phyloP scores from a whole-genome alignment of 2,888 invertebrate species.

The Monoplex corrugatus region DNA sequence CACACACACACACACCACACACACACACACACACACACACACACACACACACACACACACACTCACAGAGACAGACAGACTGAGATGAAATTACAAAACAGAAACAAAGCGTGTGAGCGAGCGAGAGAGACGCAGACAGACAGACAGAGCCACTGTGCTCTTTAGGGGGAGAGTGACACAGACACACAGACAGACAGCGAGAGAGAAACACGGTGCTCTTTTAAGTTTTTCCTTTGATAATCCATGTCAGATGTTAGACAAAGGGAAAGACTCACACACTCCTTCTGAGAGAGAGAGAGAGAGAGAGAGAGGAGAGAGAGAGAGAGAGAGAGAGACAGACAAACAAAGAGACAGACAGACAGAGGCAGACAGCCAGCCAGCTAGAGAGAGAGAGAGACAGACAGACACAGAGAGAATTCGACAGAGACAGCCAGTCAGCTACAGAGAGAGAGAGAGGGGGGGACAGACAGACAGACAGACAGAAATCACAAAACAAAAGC shows the following conservation, averaged over 20 bases:
- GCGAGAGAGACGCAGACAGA: background rate
- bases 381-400: background rate
- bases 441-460: too few species aligned
- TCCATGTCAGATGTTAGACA: too few species aligned
- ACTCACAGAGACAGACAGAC: background rate
- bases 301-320: background rate
- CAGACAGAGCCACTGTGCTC: background rate
- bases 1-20: background rate
- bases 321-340: too few species aligned
- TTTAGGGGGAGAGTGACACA: background rate
- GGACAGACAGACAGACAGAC: too few species aligned
- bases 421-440: too few species aligned
- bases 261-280: background rate
- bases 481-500: too few species aligned
- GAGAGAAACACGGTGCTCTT: background rate
- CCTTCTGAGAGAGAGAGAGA: slow-evolving; percentile 41
- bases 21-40: background rate
- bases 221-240: too few species aligned
- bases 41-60: background rate
- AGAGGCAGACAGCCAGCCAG: background rate
- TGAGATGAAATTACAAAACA: background rate
- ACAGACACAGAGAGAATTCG: background rate
- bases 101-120: background rate
- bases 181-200: slow-evolving; percentile 42
- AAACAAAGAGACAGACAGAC: too few species aligned